Percentiles rank a stretch among this genome's conserved stretches.
Conservation (phyloP, 2,888 invertebrate species). For the Nipponacmea schrenckii region DNA sequence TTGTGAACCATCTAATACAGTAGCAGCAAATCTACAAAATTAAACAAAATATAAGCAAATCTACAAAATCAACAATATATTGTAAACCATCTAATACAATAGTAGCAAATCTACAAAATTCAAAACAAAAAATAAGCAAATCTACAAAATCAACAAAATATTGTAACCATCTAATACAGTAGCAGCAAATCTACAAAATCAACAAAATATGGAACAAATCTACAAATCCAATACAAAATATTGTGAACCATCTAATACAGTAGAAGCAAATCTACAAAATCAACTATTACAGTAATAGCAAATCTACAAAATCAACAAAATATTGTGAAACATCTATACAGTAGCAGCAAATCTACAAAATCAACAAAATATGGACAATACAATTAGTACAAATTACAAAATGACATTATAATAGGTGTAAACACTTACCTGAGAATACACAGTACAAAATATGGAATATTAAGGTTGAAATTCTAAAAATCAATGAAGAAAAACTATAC, state of each 20-base stretch:
- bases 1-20: conserved; percentile 69
- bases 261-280: conserved; percentile 68
- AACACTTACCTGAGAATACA: conserved; percentile 62
- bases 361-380: conserved; percentile 71
- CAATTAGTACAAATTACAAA: conserved; percentile 57
- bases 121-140: too few relatives aligned
- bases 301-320: conserved; percentile 63
- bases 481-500: too few relatives aligned
- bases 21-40: conserved; percentile 68
- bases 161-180: conserved; percentile 68
- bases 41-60: not conserved
- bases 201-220: conserved; percentile 72
- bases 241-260: conserved; percentile 69
- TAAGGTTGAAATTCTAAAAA: conserved; percentile 70
- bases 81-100: conserved; percentile 69
- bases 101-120: conserved; percentile 67
- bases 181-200: too few relatives aligned
- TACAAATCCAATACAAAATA: conserved; percentile 75
- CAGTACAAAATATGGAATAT: conserved; percentile 70
- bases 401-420: conserved; percentile 62
- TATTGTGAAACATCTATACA: too few relatives aligned
- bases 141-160: conserved; percentile 69
- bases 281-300: too few relatives aligned
- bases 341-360: too few relatives aligned
- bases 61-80: conserved; percentile 70